Evolutionary conservation across 2,797 vertebrate genomes (phyloP).

Genomic region (Aphelocoma californica): DNA sequence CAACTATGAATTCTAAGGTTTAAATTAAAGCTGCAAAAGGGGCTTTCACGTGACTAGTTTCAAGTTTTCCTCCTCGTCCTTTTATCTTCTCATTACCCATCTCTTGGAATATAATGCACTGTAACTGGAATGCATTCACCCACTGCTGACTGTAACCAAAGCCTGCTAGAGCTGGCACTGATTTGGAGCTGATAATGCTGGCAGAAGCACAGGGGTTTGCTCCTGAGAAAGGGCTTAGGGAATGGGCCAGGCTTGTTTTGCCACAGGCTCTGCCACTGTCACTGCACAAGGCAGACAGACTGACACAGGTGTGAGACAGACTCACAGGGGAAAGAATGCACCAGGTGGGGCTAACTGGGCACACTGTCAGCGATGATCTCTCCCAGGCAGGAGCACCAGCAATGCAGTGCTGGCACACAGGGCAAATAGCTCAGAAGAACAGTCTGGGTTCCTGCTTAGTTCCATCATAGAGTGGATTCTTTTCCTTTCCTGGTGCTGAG

Average conservation of each 20-base stretch:
- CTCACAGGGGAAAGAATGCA: not conserved
- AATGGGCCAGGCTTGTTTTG: not conserved
- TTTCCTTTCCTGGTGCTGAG: not conserved
- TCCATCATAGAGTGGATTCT: not conserved
- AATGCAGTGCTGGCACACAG: not conserved
- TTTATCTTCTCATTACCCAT: not conserved
- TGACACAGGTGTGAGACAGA: not conserved
- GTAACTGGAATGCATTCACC: not conserved
- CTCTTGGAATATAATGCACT: not conserved
- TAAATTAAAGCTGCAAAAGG: not conserved
- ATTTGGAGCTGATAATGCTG: not conserved
- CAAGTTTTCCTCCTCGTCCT: not conserved
- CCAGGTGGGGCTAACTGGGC: not conserved
- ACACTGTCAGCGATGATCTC: not conserved
- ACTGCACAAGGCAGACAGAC: not conserved
- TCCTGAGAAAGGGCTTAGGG: not conserved
- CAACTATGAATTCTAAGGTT: not conserved
- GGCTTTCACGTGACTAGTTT: not conserved
- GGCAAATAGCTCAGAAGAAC: not conserved
- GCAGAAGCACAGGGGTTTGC: not conserved
- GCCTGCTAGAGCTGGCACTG: not conserved
- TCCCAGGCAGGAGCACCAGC: not conserved
- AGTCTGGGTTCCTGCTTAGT: not conserved
- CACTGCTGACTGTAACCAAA: not conserved
- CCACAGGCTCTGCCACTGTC: not conserved